Percentiles rank a stretch among this genome's conserved stretches.
Conservation (phyloP, 2,888 invertebrate species). For the Crocallis elinguaria region DNA sequence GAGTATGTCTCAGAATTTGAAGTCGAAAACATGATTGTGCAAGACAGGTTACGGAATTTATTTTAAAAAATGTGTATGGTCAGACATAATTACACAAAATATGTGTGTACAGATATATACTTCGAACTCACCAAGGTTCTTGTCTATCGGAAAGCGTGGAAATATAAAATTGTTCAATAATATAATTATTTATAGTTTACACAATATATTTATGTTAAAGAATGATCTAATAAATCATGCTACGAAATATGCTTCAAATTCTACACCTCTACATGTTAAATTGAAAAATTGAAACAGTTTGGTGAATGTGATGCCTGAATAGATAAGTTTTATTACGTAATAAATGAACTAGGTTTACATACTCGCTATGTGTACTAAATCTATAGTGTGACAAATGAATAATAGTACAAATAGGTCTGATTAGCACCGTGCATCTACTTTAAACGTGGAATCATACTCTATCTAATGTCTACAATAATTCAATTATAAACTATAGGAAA, state of each 20-base stretch:
- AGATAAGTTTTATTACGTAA: neutral
- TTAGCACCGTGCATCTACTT: too few relatives aligned
- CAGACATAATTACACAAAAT: neutral
- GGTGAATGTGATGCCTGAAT: neutral
- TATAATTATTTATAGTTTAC: neutral
- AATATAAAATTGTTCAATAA: slow-evolving; percentile 49
- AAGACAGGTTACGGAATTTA: neutral
- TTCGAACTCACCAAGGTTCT: slow-evolving; percentile 79
- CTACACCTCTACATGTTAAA: neutral
- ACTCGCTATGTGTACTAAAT: too few relatives aligned
- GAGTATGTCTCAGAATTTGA: too few relatives aligned
- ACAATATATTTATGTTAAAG: neutral
- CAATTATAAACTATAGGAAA: too few relatives aligned
- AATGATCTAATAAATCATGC: slow-evolving; percentile 2
- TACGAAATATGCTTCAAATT: neutral
- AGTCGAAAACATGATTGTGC: neutral
- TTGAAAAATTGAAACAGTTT: neutral
- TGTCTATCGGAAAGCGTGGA: slow-evolving; percentile 79
- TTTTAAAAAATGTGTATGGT: neutral
- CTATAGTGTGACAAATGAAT: too few relatives aligned
- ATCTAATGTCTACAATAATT: neutral
- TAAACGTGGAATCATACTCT: neutral
- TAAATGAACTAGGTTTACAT: neutral
- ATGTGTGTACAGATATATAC: slow-evolving; percentile 26
- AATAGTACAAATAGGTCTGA: too few relatives aligned